phyloP scores from a whole-genome alignment of 2,113 vertebrate genomes.

The Sorex fumeus region DNA sequence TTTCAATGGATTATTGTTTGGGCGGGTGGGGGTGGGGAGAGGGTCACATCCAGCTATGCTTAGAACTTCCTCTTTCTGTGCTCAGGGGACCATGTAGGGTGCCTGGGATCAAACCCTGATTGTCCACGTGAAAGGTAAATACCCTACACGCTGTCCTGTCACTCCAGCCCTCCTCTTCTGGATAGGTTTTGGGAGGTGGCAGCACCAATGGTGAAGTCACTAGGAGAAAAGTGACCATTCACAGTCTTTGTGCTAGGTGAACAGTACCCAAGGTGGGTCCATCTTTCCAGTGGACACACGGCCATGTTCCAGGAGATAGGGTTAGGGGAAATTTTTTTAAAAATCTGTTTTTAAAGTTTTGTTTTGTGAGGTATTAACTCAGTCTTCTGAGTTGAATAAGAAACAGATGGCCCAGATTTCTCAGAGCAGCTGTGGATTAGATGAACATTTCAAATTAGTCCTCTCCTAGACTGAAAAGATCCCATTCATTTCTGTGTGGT shows the following conservation, averaged over 20 bases:
- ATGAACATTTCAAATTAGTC: conserved; percentile 37
- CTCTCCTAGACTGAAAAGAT: background rate
- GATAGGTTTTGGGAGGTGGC: background rate
- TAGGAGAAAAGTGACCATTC: background rate
- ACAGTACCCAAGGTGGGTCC: rapidly evolving
- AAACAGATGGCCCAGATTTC: conserved; percentile 27
- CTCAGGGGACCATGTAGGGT: too few relatives aligned
- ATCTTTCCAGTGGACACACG: rapidly evolving
- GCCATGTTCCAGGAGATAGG: background rate
- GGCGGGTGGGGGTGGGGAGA: too few relatives aligned
- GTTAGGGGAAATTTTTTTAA: background rate
- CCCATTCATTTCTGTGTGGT: background rate
- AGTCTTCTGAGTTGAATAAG: conserved; percentile 38
- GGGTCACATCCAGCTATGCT: too few relatives aligned
- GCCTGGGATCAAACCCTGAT: too few relatives aligned
- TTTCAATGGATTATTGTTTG: background rate
- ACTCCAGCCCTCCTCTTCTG: too few relatives aligned
- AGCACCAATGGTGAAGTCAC: background rate
- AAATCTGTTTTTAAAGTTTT: conserved; percentile 36
- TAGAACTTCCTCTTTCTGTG: too few relatives aligned
- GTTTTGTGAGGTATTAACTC: conserved; percentile 53
- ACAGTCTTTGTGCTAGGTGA: rapidly evolving
- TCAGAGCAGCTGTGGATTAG: background rate
- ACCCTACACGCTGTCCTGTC: too few relatives aligned
- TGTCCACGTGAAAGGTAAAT: too few relatives aligned